Percentiles rank a stretch among this genome's conserved stretches.
phyloP scores from a whole-genome alignment of 2,113 vertebrate species.

The Aspiorhynchus laticeps region DNA sequence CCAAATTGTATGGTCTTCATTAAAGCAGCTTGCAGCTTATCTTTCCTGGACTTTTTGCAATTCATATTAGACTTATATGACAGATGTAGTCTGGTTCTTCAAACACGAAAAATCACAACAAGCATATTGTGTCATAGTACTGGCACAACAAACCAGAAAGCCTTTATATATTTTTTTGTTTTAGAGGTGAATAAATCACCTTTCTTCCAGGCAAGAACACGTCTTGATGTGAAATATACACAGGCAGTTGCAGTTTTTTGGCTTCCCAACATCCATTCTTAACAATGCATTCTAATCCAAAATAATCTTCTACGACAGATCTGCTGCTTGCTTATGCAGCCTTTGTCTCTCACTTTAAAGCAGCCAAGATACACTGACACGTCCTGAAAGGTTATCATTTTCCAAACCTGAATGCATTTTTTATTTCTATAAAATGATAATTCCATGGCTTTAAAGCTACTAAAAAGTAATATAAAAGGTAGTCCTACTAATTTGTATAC shows the following conservation, averaged over 20 bases:
- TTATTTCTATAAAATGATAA: neutral
- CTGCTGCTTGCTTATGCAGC: slow-evolving; percentile 46
- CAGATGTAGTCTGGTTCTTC: neutral
- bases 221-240: neutral
- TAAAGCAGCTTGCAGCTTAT: no score
- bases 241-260: slow-evolving; percentile 24
- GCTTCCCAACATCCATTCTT: slow-evolving; percentile 4
- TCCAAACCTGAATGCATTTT: neutral
- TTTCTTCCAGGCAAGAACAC: neutral
- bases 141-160: neutral
- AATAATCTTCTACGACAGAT: slow-evolving; percentile 40
- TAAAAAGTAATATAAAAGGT: neutral
- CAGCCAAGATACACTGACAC: slow-evolving; percentile 30
- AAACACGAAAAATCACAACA: neutral
- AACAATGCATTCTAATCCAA: slow-evolving; percentile 30
- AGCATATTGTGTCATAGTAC: neutral
- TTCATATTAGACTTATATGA: neutral
- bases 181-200: neutral
- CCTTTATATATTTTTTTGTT: neutral
- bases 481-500: neutral
- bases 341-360: slow-evolving; percentile 31
- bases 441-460: neutral
- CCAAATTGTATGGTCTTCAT: no score
- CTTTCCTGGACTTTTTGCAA: no score
- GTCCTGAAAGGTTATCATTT: neutral